phyloP scores from a whole-genome alignment of 2,888 invertebrate genomes.

The Athalia rosae region DNA sequence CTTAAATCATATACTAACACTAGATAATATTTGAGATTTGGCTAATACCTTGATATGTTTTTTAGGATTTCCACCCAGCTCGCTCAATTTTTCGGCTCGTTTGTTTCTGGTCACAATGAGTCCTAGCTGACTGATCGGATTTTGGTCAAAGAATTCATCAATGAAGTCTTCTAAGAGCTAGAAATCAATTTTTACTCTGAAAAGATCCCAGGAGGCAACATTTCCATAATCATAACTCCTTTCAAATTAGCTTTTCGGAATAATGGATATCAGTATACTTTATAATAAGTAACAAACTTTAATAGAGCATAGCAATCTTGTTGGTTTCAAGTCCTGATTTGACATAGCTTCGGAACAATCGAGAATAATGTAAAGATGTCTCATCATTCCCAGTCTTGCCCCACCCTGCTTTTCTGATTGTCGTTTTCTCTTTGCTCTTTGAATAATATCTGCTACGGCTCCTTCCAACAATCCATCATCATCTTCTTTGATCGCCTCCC shows the following conservation, averaged over 20 bases:
- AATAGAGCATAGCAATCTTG: constrained; percentile 88
- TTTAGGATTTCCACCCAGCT: constrained; percentile 90
- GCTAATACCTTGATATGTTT: constrained; percentile 83
- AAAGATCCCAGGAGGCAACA: constrained; percentile 8
- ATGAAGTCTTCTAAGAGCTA: constrained; percentile 94
- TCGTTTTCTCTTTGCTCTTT: constrained; percentile 89
- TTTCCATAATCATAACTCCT: constrained; percentile 16
- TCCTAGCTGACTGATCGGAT: constrained; percentile 98
- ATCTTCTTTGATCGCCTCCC: constrained; percentile 98
- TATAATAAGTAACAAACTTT: constrained; percentile 78
- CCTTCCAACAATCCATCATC: constrained; percentile 94
- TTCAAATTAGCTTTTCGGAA: not conserved
- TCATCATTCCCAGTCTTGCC: constrained; percentile 97
- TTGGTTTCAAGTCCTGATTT: constrained; percentile 96
- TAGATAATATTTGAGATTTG: not conserved
- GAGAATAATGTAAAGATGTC: constrained; percentile 92
- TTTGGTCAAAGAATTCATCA: constrained; percentile 98
- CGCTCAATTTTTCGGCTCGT: constrained; percentile 93
- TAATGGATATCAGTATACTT: constrained; percentile 25
- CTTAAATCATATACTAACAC: too few relatives aligned
- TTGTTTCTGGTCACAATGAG: constrained; percentile 94
- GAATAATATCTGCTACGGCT: constrained; percentile 93
- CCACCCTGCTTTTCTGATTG: constrained; percentile 83
- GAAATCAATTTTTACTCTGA: constrained; percentile 62
- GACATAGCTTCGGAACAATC: constrained; percentile 97